These are phyloP conservation scores for Tetranychus piercei DNA, from an alignment of 2,888 invertebrate species.

Conservation along the genomic window DNA sequence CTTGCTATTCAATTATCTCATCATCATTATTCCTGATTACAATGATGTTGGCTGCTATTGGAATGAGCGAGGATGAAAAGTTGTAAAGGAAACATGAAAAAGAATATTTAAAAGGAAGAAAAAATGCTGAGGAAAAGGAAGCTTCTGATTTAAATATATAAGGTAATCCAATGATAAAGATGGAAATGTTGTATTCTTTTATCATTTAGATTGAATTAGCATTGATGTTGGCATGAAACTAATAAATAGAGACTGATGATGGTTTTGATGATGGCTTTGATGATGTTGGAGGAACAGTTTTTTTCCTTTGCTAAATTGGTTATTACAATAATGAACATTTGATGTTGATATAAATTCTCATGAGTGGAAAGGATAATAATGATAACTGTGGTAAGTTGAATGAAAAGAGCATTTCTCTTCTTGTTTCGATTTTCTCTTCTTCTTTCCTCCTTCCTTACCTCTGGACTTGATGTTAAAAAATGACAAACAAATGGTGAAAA, in stretches of 20 bases:
- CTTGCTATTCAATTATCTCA: neutral
- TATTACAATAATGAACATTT: neutral
- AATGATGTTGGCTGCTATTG: neutral
- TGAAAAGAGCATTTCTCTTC: neutral
- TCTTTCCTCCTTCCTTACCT: neutral
- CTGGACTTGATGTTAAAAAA: constrained; percentile 1
- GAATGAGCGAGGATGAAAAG: neutral
- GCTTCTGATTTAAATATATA: neutral
- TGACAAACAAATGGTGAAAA: neutral
- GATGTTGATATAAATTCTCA: neutral
- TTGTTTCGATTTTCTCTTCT: neutral
- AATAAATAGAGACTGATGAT: too few species aligned
- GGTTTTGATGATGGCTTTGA: too few species aligned
- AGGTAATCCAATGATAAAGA: neutral
- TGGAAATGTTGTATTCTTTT: neutral
- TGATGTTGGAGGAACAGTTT: too few species aligned
- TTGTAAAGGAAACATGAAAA: neutral
- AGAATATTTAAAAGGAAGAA: neutral
- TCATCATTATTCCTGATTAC: neutral
- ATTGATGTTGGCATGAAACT: neutral
- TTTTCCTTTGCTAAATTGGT: too few species aligned
- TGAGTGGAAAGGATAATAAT: neutral
- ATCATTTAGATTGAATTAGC: neutral
- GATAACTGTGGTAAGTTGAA: neutral
- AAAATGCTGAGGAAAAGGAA: neutral